Evolutionary conservation across 30 jellyfish, hydroid and myxozoan species (phyloP), one percentile per base, ranked within the genome.

Genomic region (Aurelia coerulea): DNA sequence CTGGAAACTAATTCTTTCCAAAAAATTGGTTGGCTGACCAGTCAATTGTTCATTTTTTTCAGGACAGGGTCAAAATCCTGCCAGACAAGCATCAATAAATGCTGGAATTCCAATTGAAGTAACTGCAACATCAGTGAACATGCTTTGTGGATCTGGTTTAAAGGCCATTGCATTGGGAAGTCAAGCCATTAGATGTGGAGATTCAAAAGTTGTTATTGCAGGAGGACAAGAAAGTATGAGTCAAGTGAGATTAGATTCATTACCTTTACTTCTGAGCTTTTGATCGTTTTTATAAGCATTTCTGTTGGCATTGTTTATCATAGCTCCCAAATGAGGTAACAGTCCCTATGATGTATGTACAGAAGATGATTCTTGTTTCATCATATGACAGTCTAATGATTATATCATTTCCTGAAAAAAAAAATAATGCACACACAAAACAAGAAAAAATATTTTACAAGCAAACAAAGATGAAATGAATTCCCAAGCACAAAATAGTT

Each of bases 151-250:
- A 7, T 89, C 97, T 39, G 99, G 99, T 4, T 29, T 95, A 87
- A 89, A 81, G 68, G 99, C 99, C 3, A 81, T 95, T 79, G 93
- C 79, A 10, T 71, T 76, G 32, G 99, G 92, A 5, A 63, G 11
- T 62, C 99, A 95, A 53, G 85, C 97, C 6, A 68, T 95, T 3
- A 85, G 76, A 76, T 73, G 91, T 73, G 88, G 85, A 13, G 97
- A 89, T 68, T 74, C 97, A 2, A 76, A 80, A 18, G 59, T 88
- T 52, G 97, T 95, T 50, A 90, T 95, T 67, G 99, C 97, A 17
- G 99, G 99, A 18, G 99, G 99, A 11, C 97, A 89, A 65, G 99
- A 95, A 74, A 89, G 97, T 74, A 95, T 95, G 99, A 71, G 96
- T 32, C 90, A 88, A 78, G 99, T 89, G 31, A 54, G 79, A 14